Evolutionary conservation across 2,888 invertebrate species (phyloP).

Genomic region (Trilocha varians): DNA sequence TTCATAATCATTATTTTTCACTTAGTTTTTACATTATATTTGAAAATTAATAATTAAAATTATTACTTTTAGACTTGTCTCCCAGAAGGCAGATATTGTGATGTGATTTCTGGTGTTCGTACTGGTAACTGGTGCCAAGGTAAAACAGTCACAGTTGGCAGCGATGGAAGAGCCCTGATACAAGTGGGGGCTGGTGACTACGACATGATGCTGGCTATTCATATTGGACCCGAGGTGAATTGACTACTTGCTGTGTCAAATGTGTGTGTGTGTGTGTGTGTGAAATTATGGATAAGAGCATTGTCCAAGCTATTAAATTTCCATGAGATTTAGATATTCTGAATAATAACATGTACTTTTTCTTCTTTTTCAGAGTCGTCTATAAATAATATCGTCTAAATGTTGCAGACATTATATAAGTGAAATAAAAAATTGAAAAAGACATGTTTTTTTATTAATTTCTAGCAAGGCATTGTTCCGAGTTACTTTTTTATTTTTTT

Average conservation of each 20-base stretch:
- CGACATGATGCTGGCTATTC: constrained; percentile 78
- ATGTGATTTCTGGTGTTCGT: constrained; percentile 79
- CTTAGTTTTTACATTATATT: neutral
- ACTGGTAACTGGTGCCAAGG: constrained; percentile 75
- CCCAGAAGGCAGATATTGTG: constrained; percentile 83
- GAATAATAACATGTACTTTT: neutral
- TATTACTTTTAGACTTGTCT: constrained; percentile 69
- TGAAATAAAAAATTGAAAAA: no score
- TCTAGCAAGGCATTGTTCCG: no score
- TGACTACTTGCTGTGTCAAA: no score
- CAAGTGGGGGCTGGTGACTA: constrained; percentile 62
- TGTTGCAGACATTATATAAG: no score
- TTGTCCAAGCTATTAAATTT: no score
- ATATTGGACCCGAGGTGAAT: constrained; percentile 60
- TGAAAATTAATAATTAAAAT: constrained; percentile 1
- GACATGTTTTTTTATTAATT: no score
- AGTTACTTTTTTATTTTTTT: no score
- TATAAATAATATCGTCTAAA: neutral
- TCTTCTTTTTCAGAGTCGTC: neutral
- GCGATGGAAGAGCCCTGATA: constrained; percentile 71
- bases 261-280: no score
- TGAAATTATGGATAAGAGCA: no score
- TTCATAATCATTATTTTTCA: no score
- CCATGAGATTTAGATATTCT: no score
- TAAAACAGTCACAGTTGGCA: constrained; percentile 73